Conservation (phyloP, 2,113 vertebrate species). For the Chaetodon auriga region DNA sequence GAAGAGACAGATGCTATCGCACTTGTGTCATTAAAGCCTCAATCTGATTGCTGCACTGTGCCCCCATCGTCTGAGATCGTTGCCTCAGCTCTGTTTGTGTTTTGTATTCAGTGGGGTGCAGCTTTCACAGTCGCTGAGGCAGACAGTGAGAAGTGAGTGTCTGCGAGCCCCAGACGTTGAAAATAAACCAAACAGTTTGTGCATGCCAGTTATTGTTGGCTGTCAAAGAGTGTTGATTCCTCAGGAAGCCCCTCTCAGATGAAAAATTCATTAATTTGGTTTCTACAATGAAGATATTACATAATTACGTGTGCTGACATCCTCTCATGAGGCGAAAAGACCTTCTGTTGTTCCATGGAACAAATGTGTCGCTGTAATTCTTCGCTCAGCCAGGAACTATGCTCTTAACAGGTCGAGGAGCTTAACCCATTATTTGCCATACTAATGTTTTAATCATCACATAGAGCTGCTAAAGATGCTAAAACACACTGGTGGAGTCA, state of each 20-base stretch:
- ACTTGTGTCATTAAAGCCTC: conserved; percentile 4
- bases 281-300: conserved; percentile 39
- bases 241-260: conserved; percentile 35
- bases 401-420: neutral
- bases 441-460: conserved; percentile 1
- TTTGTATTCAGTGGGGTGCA: conserved; percentile 9
- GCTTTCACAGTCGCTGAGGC: neutral
- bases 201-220: conserved; percentile 39
- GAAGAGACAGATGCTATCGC: conserved; percentile 5
- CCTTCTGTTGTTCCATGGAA: conserved; percentile 19
- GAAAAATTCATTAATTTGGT: conserved; percentile 52
- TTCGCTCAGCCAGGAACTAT: conserved; percentile 11
- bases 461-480: neutral
- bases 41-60: neutral
- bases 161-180: conserved; percentile 17
- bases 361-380: conserved; percentile 25
- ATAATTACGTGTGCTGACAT: conserved; percentile 26
- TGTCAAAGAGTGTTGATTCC: conserved; percentile 43
- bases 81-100: conserved; percentile 9
- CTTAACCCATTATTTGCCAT: conserved; percentile 11
- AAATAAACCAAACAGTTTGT: conserved; percentile 44
- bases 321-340: conserved; percentile 32
- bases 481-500: neutral
- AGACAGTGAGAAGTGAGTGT: neutral
- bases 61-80: neutral